phyloP scores from a whole-genome alignment of 2,113 vertebrate species.

The Oxygymnocypris stewartii region DNA sequence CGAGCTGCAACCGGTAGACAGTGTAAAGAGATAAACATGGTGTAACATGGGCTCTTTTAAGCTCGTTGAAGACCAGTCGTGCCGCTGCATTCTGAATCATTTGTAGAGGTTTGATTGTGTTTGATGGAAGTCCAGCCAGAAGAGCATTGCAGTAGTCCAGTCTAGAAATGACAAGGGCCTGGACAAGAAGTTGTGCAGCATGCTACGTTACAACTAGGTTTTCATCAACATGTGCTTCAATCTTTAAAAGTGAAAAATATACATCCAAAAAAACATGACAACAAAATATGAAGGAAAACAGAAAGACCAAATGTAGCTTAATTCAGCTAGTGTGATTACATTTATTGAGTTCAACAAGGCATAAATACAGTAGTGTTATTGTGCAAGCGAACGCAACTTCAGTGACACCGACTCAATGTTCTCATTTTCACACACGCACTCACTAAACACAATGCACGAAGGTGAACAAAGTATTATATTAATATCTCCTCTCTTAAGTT shows the following conservation, averaged over 20 bases:
- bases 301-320: neutral
- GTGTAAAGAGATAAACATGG: no score
- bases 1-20: no score
- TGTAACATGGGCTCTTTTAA: no score
- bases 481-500: constrained; percentile 15
- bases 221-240: neutral
- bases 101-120: no score
- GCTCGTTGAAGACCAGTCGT: no score
- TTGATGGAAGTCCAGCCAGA: no score
- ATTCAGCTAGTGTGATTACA: constrained; percentile 15
- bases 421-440: constrained; percentile 1
- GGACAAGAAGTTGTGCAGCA: no score
- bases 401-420: neutral
- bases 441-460: constrained; percentile 25
- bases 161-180: no score
- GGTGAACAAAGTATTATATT: constrained; percentile 40
- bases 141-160: no score
- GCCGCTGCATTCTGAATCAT: no score
- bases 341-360: constrained; percentile 42
- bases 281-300: neutral
- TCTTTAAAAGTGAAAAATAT: neutral
- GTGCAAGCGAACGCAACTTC: constrained; percentile 38
- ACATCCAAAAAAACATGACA: neutral
- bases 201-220: neutral
- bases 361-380: constrained; percentile 54